Base-by-base conservation (phyloP, 2,797 vertebrate species). In the Botia kubotai region DNA sequence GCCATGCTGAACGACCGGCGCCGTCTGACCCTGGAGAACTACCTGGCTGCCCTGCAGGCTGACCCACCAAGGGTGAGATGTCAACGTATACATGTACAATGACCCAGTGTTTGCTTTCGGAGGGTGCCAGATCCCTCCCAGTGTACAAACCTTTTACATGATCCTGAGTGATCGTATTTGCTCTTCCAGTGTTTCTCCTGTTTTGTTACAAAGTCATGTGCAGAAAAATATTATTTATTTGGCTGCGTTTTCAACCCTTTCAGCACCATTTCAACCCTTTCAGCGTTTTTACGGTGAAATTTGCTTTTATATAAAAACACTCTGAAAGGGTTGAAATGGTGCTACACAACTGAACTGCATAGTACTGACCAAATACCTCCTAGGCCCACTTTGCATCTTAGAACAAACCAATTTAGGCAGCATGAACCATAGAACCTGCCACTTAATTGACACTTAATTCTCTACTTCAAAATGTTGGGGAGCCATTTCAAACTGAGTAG, bases 1-100 rank as follows among this genome's bases (percentile, higher is more conserved):
- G 96, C 97, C 71, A 97, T 98, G 95, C 89, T 99, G 81, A 98
- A 98, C 0, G 97, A 99, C 84, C 96, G 97, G 0, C 96, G 97
- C 29, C 96, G 97, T 12, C 92, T 97, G n/a, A 96, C 98, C 5
- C 90, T 99, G 87, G 98, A 99, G 93, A 98, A 97, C 89, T 99
- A 99, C 91, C 93, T 99, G 83, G 95, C 96, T 0, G 96, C 97
- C 80, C 91, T 99, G 91, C 97, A 99, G 90, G 95, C 97, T 0
- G 96, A 97, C 86, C 96, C 98, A 0, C 97, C 97, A 0, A 93
- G 93, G 89, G 97, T 99, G 70, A 79, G 81, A 33, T 5, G 23
- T 29, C 0, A 0, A 7, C 48, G 79, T 87, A 69, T 43, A 46
- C 6, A 12, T 12, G 19, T 10, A 58, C 26, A 55, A 29, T 52